phyloP scores from a whole-genome alignment of 2,113 vertebrate species.

The Eupsittula cactorum region DNA sequence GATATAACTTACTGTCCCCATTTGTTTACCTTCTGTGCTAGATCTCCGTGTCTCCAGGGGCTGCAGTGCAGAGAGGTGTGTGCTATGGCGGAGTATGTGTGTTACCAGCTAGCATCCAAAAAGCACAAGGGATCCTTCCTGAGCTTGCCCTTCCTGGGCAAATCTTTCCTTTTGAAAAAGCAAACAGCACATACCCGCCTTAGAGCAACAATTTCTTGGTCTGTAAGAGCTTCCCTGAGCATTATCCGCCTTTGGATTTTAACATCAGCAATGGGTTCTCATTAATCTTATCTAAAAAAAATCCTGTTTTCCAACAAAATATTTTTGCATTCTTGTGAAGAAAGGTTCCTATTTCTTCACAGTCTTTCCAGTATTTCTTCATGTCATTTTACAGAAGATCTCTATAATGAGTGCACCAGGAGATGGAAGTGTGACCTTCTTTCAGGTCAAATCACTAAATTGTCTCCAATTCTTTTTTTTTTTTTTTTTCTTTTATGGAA shows the following conservation, averaged over 20 bases:
- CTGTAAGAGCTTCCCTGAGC: neutral
- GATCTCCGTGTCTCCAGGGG: rapidly evolving
- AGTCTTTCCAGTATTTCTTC: neutral
- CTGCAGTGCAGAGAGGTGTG: neutral
- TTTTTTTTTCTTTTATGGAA: neutral
- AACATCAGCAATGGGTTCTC: rapidly evolving
- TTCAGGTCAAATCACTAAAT: neutral
- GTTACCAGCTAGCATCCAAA: neutral
- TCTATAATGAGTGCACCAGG: neutral
- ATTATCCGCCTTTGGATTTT: neutral
- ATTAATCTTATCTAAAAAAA: neutral
- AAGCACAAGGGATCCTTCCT: neutral
- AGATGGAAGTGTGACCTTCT: neutral
- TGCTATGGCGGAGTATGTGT: neutral
- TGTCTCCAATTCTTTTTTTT: neutral
- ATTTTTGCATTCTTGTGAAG: neutral
- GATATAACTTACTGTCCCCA: neutral
- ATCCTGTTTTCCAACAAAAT: neutral
- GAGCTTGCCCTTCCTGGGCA: neutral
- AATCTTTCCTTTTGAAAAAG: neutral
- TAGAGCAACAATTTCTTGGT: neutral
- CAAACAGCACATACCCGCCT: neutral
- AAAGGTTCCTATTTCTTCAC: neutral
- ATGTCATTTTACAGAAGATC: neutral
- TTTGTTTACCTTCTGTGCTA: neutral